These are phyloP conservation scores for Oriolus oriolus DNA, from an alignment of 2,113 vertebrate species.

Conservation along the genomic window DNA sequence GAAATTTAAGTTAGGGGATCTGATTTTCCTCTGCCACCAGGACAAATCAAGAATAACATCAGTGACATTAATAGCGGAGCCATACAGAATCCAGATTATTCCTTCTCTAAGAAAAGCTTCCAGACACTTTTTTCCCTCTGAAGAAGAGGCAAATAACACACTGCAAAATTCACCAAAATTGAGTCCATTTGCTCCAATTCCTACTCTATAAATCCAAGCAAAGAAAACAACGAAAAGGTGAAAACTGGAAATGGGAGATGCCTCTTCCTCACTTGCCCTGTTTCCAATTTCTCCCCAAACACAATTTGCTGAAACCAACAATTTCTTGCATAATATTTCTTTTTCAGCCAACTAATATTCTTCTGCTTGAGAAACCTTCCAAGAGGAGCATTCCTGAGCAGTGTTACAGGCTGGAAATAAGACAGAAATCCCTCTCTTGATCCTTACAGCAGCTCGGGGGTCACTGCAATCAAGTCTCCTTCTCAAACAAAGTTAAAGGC, in stretches of 20 bases:
- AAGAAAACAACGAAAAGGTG: background rate
- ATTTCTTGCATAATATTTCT: background rate
- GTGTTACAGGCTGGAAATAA: background rate
- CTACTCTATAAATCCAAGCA: background rate
- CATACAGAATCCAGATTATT: background rate
- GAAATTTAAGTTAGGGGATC: background rate
- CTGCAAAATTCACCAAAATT: background rate
- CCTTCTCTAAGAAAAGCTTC: background rate
- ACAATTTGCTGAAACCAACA: background rate
- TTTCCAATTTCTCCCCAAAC: background rate
- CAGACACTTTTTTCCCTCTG: background rate
- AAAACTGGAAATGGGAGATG: background rate
- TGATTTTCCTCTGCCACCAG: background rate
- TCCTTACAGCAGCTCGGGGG: background rate
- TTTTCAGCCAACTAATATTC: background rate
- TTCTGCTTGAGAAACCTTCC: background rate
- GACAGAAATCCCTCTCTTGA: background rate
- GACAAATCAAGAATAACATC: constrained; percentile 3
- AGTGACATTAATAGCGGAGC: background rate
- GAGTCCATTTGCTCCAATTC: background rate
- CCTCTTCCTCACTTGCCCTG: background rate
- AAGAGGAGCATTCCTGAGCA: background rate
- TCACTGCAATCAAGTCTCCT: background rate
- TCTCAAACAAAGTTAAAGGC: background rate
- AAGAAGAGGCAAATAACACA: background rate